phyloP scores from a whole-genome alignment of 1,140 invertebrate genomes.

The Trichogramma pretiosum region DNA sequence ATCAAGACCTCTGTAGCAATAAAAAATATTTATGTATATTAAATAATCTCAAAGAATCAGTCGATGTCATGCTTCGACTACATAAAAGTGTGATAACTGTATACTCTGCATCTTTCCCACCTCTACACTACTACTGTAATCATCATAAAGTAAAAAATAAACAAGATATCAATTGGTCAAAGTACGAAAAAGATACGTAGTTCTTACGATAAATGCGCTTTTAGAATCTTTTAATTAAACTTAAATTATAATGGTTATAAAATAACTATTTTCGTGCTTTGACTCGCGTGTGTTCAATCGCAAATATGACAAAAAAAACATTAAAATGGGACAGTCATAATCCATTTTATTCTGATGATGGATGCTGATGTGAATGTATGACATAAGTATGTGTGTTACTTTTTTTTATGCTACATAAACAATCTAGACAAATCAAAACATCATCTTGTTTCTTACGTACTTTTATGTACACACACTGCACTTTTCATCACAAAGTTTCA shows the following conservation, averaged over 20 bases:
- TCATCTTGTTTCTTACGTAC: too few relatives aligned
- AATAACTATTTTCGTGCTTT: constrained; percentile 17
- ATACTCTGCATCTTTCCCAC: constrained; percentile 12
- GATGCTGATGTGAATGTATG: constrained; percentile 9
- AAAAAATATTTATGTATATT: too few relatives aligned
- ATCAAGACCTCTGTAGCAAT: constrained; percentile 9
- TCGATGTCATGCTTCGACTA: constrained; percentile 12
- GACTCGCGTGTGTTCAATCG: constrained; percentile 7
- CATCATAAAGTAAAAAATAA: too few relatives aligned
- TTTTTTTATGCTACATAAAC: too few relatives aligned
- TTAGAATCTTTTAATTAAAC: constrained; percentile 3
- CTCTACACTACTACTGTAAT: constrained; percentile 13
- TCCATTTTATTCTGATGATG: constrained; percentile 3
- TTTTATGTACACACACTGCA: too few relatives aligned
- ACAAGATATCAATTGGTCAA: constrained; percentile 10
- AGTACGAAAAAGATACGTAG: constrained; percentile 14
- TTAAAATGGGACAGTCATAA: too few relatives aligned
- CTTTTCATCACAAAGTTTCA: too few relatives aligned
- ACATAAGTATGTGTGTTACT: too few relatives aligned
- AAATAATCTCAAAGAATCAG: constrained; percentile 6
- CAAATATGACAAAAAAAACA: constrained; percentile 3
- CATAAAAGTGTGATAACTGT: constrained; percentile 17
- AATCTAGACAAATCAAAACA: too few relatives aligned
- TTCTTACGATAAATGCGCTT: constrained; percentile 14
- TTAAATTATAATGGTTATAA: too few relatives aligned